Base-by-base conservation (phyloP, 2,888 invertebrate genomes). In the Acanthococcus lagerstroemiae region DNA sequence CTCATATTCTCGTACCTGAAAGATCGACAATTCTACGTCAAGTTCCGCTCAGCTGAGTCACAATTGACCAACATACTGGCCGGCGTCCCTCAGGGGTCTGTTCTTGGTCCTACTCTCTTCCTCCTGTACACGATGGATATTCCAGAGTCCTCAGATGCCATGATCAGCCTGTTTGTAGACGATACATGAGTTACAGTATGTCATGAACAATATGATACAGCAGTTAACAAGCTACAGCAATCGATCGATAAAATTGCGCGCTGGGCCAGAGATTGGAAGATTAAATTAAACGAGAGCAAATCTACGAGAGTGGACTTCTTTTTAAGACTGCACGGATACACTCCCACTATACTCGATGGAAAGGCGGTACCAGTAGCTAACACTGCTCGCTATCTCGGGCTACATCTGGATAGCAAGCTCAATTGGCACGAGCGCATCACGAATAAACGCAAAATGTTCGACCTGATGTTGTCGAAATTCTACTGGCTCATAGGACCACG, bases 11-110 rank as follows among this genome's bases (percentile, higher is more conserved):
- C 50, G 21, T 50, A 50, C 21, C 50, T 50, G 50, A 50, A 21
- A 19, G 50, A 21, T 50, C 17, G 50, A 3, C 9, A 50, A 21
- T 50, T 50, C 19, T 50, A 50, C 19, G 21, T 50, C 21, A n/a
- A 50, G 21, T 21, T n/a, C 19, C 19, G 21, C 21, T 21, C 52
- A 48, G 45, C 9, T 2, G 58, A 15, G 5, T 24, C n/a, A 15
- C 9, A 58, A 56, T 3, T 25, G 25, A 65, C 30, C 37, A 30
- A 30, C 45, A 65, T 48, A 19, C 30, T 9, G 45, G 15, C 63
- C 52, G n/a, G 61, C 19, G 50, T 63, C 25, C 63, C 54, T 37
- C 63, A 54, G 48, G 63, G 54, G 21, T 52, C 30, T 17, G 50
- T 63, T 30, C 30, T 63, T 44, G 65, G 50, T 50, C 50, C 50